Percentiles rank a stretch among this genome's conserved stretches.
Conservation (phyloP, 1,140 invertebrate genomes). For the Spodoptera litura region DNA sequence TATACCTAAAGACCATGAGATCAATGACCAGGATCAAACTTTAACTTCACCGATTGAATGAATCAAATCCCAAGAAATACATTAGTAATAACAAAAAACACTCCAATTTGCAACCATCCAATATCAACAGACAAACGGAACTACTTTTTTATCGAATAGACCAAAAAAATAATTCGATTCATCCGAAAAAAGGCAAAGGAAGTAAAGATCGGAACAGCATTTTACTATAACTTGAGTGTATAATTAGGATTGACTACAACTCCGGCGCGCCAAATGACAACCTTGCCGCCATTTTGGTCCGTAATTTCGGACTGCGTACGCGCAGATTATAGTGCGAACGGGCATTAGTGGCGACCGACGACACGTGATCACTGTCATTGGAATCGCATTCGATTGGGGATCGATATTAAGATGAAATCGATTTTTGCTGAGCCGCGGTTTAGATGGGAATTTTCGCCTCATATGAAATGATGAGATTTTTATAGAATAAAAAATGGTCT, state of each 20-base stretch:
- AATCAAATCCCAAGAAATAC: neutral
- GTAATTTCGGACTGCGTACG: conserved; percentile 67
- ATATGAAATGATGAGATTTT: conserved; percentile 10
- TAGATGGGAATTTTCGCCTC: conserved; percentile 36
- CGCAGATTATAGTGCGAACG: conserved; percentile 69
- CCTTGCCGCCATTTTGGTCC: conserved; percentile 60
- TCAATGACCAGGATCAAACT: no score
- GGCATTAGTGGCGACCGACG: conserved; percentile 57
- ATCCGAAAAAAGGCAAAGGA: conserved; percentile 40
- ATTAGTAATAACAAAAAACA: neutral
- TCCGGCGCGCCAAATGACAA: conserved; percentile 68
- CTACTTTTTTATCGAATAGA: neutral
- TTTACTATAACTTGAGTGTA: conserved; percentile 51
- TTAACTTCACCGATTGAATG: neutral
- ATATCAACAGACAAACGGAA: conserved; percentile 27
- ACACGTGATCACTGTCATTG: conserved; percentile 57
- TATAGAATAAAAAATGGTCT: neutral
- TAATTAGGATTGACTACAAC: conserved; percentile 67
- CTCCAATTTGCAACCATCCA: neutral
- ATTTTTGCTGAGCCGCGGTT: conserved; percentile 40
- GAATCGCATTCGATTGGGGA: conserved; percentile 46
- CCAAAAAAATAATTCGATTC: conserved; percentile 24
- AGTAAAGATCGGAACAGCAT: conserved; percentile 60
- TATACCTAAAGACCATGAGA: no score
- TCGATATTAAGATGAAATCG: conserved; percentile 54